A percentile compares a stretch with the other conserved stretches of the same genome.
Evolutionary conservation across 2,888 invertebrate species (phyloP).

Genomic region (Gymnocheta viridis): DNA sequence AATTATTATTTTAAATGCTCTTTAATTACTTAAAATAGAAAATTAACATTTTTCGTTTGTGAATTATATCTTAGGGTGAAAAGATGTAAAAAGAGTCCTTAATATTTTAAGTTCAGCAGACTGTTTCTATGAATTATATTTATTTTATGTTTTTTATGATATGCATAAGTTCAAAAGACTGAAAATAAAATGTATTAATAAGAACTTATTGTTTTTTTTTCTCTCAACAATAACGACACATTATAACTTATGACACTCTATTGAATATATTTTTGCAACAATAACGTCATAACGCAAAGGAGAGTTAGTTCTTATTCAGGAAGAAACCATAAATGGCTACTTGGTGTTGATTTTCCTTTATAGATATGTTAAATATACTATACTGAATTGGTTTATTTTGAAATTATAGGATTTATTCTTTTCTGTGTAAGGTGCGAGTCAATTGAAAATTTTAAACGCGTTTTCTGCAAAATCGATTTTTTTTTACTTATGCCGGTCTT

Average conservation of each 20-base stretch:
- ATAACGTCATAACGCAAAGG: constrained; percentile 50
- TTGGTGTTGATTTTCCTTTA: constrained; percentile 48
- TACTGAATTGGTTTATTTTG: constrained; percentile 38
- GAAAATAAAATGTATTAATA: constrained; percentile 46
- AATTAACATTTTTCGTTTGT: constrained; percentile 39
- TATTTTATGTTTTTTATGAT: constrained; percentile 52
- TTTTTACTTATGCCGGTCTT: too few species aligned
- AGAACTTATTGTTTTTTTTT: constrained; percentile 23
- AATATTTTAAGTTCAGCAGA: constrained; percentile 20
- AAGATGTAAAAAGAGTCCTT: too few species aligned
- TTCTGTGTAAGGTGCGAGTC: constrained; percentile 40
- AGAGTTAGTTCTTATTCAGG: constrained; percentile 29
- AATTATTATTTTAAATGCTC: too few species aligned
- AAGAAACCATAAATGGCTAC: constrained; percentile 46
- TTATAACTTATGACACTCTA: constrained; percentile 15
- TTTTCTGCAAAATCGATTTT: too few species aligned
- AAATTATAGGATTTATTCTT: constrained; percentile 39
- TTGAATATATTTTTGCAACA: too few species aligned
- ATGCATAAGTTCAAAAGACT: constrained; percentile 51
- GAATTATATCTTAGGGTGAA: constrained; percentile 16
- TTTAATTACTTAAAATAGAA: too few species aligned
- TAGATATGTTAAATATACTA: constrained; percentile 43
- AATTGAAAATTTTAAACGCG: constrained; percentile 36
- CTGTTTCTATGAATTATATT: constrained; percentile 36
- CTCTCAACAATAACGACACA: not conserved